Evolutionary conservation across 2,113 vertebrate species (phyloP).

Genomic region (Marcusenius ussheri): DNA sequence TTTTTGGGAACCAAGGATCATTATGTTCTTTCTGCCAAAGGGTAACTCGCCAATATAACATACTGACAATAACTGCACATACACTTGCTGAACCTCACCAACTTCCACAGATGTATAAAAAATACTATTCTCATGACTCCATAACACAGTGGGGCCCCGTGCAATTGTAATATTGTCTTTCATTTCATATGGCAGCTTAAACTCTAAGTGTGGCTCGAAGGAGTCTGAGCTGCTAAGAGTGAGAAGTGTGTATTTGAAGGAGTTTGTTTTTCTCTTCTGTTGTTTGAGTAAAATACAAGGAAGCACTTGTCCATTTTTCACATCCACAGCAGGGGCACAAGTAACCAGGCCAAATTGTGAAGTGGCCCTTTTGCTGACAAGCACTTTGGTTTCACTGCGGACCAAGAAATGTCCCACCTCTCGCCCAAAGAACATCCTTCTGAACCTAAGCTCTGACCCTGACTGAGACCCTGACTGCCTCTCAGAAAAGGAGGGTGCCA

Average conservation of each 20-base stretch:
- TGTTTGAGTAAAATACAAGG: slow-evolving; percentile 66
- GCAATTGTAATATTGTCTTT: slow-evolving; percentile 61
- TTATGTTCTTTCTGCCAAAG: slow-evolving; percentile 44
- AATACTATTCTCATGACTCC: slow-evolving; percentile 59
- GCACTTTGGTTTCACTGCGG: slow-evolving; percentile 50
- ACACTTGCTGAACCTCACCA: slow-evolving; percentile 52
- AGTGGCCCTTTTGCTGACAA: slow-evolving; percentile 38
- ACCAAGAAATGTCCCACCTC: slow-evolving; percentile 56
- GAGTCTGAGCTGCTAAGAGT: slow-evolving; percentile 57
- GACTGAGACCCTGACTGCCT: slow-evolving; percentile 28
- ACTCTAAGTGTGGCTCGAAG: slow-evolving; percentile 59
- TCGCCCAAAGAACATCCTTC: slow-evolving; percentile 60
- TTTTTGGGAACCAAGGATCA: slow-evolving; percentile 62
- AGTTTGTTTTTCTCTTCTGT: slow-evolving; percentile 32
- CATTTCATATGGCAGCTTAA: slow-evolving; percentile 65
- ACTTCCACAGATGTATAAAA: slow-evolving; percentile 59
- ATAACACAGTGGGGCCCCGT: slow-evolving; percentile 73
- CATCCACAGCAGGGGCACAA: slow-evolving; percentile 58
- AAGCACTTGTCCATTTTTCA: slow-evolving; percentile 56
- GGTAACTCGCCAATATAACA: slow-evolving; percentile 66
- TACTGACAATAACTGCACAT: slow-evolving; percentile 60
- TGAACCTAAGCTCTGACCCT: slow-evolving; percentile 48
- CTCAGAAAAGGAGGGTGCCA: slow-evolving; percentile 39
- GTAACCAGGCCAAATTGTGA: slow-evolving; percentile 53
- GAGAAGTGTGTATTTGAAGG: slow-evolving; percentile 64